Conservation (phyloP, 1,140 invertebrate genomes). For the Aphis gossypii region DNA sequence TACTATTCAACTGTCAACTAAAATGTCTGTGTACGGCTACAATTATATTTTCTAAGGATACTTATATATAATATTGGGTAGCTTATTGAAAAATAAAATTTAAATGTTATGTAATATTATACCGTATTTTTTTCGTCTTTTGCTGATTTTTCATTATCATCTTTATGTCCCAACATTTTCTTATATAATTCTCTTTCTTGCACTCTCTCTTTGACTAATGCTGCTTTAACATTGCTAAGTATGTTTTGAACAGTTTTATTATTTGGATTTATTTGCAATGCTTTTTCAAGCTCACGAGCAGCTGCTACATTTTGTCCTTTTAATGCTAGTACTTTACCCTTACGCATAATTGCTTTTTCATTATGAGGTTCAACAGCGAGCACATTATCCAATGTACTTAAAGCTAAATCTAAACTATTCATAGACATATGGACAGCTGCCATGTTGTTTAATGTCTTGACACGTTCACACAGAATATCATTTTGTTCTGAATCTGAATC, state of each 20-base stretch:
- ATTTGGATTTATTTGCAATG: conserved; percentile 70
- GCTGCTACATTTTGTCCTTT: conserved; percentile 71
- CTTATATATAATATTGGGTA: not conserved
- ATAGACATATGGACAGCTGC: conserved; percentile 88
- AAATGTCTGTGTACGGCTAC: not conserved
- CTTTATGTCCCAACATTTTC: conserved; percentile 70
- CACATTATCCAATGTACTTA: conserved; percentile 81
- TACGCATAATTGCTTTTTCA: conserved; percentile 87
- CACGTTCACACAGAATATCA: conserved; percentile 74
- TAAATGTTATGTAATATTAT: not conserved
- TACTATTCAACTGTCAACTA: not conserved
- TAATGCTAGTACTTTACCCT: conserved; percentile 75
- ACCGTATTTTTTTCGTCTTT: conserved; percentile 14
- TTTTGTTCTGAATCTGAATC: not conserved
- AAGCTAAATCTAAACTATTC: conserved; percentile 80
- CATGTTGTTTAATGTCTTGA: conserved; percentile 89
- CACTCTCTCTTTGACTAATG: conserved; percentile 67
- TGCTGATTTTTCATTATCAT: conserved; percentile 60
- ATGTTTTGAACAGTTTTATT: conserved; percentile 70
- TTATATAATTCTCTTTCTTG: conserved; percentile 72
- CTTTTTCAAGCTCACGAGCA: conserved; percentile 69
- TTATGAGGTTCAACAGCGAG: conserved; percentile 83
- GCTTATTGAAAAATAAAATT: not conserved
- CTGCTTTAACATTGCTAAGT: conserved; percentile 68
- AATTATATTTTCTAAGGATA: not conserved